Conservation (phyloP, 2,113 vertebrate species). For the Copsychus sechellarum region DNA sequence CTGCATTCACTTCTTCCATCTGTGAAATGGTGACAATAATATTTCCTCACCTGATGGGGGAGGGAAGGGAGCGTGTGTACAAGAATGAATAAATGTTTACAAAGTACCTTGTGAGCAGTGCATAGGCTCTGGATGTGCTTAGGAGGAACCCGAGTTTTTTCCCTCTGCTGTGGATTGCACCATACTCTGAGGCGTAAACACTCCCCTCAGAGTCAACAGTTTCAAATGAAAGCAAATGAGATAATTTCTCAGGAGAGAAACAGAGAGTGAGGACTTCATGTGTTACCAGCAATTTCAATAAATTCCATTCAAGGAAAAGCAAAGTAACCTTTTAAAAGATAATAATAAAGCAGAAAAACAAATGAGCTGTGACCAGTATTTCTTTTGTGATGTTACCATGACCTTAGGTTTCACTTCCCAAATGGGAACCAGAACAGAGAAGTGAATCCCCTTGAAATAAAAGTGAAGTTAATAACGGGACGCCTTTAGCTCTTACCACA, state of each 20-base stretch:
- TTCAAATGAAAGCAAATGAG: conserved; percentile 28
- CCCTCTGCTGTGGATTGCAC: not conserved
- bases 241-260: conserved; percentile 41
- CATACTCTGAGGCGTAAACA: conserved; percentile 14
- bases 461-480: conserved; percentile 79
- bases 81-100: conserved; percentile 45
- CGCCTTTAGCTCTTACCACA: conserved; percentile 73
- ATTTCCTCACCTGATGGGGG: conserved; percentile 15
- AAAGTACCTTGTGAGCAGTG: not conserved
- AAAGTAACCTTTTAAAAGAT: conserved; percentile 68
- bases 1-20: conserved; percentile 49
- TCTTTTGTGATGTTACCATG: conserved; percentile 64
- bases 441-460: conserved; percentile 81
- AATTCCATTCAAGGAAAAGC: conserved; percentile 55
- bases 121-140: not conserved
- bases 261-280: not conserved
- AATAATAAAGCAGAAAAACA: conserved; percentile 65
- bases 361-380: conserved; percentile 70
- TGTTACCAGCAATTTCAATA: conserved; percentile 52
- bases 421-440: conserved; percentile 78
- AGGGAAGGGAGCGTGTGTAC: conserved; percentile 6
- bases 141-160: not conserved
- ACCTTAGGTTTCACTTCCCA: conserved; percentile 80
- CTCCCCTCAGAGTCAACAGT: conserved; percentile 23
- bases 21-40: conserved; percentile 33